Evolutionary conservation across 1,140 invertebrate species (phyloP).

Genomic region (Paraescarpia echinospica): DNA sequence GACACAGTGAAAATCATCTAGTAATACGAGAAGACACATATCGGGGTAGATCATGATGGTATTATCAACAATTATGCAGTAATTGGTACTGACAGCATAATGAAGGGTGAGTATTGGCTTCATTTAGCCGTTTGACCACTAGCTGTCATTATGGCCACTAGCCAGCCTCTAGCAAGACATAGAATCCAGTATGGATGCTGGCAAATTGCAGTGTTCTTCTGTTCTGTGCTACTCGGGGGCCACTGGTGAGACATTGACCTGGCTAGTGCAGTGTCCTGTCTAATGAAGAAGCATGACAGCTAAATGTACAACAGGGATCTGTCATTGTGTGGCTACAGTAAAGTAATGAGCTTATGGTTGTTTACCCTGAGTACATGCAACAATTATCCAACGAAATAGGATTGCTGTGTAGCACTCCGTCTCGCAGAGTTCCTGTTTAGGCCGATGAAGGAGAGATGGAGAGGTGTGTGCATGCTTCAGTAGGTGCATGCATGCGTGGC

Average conservation of each 20-base stretch:
- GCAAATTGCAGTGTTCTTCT: background rate
- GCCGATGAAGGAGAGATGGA: background rate
- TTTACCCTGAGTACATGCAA: background rate
- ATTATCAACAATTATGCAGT: background rate
- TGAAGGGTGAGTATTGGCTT: background rate
- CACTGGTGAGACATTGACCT: no score
- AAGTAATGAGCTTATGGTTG: background rate
- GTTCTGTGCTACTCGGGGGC: background rate
- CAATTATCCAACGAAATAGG: background rate
- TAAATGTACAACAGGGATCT: background rate
- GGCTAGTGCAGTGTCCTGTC: background rate
- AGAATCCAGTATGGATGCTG: background rate
- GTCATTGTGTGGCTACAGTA: background rate
- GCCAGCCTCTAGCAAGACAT: background rate
- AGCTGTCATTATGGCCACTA: background rate
- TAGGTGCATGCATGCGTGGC: background rate
- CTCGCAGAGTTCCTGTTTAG: background rate
- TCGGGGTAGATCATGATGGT: background rate
- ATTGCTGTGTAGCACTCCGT: background rate
- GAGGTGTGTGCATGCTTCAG: no score
- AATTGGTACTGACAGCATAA: background rate
- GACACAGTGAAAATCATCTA: background rate
- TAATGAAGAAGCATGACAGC: background rate
- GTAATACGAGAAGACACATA: background rate
- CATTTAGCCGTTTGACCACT: background rate